Evolutionary conservation across 1,140 invertebrate species (phyloP), one percentile per base, ranked within the genome.

Genomic region (Ceratina calcarata): DNA sequence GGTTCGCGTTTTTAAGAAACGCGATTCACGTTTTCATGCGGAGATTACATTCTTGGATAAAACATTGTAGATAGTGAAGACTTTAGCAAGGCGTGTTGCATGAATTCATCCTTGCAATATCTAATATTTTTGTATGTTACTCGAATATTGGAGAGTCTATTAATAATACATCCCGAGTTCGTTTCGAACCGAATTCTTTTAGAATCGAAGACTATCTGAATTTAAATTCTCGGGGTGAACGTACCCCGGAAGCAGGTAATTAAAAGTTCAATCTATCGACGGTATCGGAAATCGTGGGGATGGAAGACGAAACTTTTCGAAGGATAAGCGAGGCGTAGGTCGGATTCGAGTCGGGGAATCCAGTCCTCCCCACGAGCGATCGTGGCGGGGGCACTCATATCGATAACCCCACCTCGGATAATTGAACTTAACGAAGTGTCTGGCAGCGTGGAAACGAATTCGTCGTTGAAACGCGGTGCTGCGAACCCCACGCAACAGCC

Each of bases 341-440:
- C 20, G 65, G 74, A 74, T 84, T 86, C 80, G 80, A 82, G 61
- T 65, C 15, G 53, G 64, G 32, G 75, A 32, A 49, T 60, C 67
- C 78, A 62, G 51, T 76, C 61, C 37, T 79, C 51, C 71, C 64
- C 65, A 45, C 65, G 53, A 74, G 55, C 37, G 53, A 12, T 49
- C 10, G 2, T 49, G 32, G 68, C 75, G 57, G 49, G 70, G 74
- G 76, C 73, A 86, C 74, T 87, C 86, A 86, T 87, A 87, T 86
- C 84, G 85, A 87, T 88, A 86, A 84, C 73, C 80, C 81, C 83
- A 61, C 61, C 64, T 80, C 74, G 79, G 71, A 89, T 89, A 90
- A 91, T 92, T 91, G 90, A 89, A 89, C 91, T 90, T 91, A 92
- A 91, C 91, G 86, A 92, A 92, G 90, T 90, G 89, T 89, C 87